phyloP scores from a whole-genome alignment of 2,888 invertebrate species.

The Aradus depressus region DNA sequence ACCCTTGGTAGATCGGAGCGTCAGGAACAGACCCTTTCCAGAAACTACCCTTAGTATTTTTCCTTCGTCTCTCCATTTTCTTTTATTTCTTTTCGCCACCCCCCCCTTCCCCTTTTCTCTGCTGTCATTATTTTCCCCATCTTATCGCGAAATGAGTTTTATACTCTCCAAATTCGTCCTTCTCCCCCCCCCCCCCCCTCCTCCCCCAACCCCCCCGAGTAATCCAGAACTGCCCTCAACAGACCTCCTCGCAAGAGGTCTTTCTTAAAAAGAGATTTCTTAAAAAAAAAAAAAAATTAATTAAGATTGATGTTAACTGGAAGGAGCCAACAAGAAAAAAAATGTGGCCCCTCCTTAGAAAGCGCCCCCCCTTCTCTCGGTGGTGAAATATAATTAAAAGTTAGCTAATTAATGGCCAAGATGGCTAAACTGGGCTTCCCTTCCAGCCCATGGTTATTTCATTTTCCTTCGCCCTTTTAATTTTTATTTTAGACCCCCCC shows the following conservation, averaged over 20 bases:
- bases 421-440: conserved; percentile 2
- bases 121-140: conserved; percentile 28
- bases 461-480: conserved; percentile 16
- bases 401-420: conserved; percentile 26
- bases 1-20: conserved; percentile 20
- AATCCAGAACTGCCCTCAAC: too few relatives aligned
- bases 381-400: conserved; percentile 27
- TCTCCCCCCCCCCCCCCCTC: conserved; percentile 14
- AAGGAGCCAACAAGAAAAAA: too few relatives aligned
- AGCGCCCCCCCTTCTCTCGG: conserved; percentile 9
- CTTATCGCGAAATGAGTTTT: conserved; percentile 28
- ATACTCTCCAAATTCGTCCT: conserved; percentile 25
- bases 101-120: too few relatives aligned
- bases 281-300: conserved; percentile 27
- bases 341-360: too few relatives aligned
- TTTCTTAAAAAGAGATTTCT: conserved; percentile 25
- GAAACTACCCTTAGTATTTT: conserved; percentile 4
- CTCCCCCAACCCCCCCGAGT: conserved; percentile 1
- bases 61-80: conserved; percentile 22
- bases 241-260: too few relatives aligned
- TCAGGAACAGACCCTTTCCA: conserved; percentile 21
- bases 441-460: conserved; percentile 14
- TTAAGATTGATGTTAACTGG: conserved; percentile 28
- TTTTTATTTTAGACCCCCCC: conserved; percentile 15
- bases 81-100: conserved; percentile 25